Base-by-base conservation (phyloP, 2,888 invertebrate genomes). In the Creontiades dilutus region DNA sequence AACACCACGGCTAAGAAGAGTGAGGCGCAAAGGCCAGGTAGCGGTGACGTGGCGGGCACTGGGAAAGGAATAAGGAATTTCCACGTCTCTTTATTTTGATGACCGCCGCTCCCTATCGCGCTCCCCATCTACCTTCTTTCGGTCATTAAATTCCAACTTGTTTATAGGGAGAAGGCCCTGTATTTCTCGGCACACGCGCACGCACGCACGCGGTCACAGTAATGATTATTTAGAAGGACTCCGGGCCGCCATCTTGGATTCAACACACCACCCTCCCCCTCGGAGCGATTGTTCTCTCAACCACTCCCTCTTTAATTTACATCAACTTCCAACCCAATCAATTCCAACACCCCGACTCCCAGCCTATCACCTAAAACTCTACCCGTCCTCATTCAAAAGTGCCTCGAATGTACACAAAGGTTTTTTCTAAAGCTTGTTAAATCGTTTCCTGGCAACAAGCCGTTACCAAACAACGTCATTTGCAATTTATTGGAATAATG, bases 271-370 rank as follows among this genome's bases (percentile, higher is more conserved):
- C 82, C 47, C 82, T 19, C 80, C 82, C 82, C 81, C 28, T 52
- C 55, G 78, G 78, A 78, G 19, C 78, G 78, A 27, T 82, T 52
- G 82, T 82, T 82, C 80, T 47, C 82, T 52, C 82, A 82, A 82
- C 82, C 82, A 82, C 82, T 82, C 82, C 82, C 82, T 82, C 48
- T 82, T 82, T 82, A 82, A 82, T 82, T 82, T 82, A 86, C 86
- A 86, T 75, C 91, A 91, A 91, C 91, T 92, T 90, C 91, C 91
- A 90, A 91, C 91, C 91, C 91, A 90, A 90, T 91, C 90, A 90
- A 90, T 92, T 91, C 90, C 84, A 84, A 86, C 68, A 68, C 68
- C 86, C 23, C 75, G 87, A 37, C 37, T 37, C 37, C 37, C 37
- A 37, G 4, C 16, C 86, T 76, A 16, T 48, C 47, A 27, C 78